phyloP scores from a whole-genome alignment of 2,888 invertebrate genomes.

The Eupeodes latifasciatus region DNA sequence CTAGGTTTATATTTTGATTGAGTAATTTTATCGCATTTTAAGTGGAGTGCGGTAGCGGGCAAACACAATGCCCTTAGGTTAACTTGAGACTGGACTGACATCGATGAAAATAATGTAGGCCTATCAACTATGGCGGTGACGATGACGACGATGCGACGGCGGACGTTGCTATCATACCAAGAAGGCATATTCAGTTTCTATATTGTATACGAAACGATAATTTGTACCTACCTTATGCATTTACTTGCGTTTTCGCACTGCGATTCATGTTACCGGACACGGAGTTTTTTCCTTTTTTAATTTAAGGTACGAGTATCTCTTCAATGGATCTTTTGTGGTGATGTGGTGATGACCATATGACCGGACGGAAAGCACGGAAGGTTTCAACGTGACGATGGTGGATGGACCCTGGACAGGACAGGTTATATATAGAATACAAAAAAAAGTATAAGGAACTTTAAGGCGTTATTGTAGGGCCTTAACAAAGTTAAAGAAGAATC shows the following conservation, averaged over 20 bases:
- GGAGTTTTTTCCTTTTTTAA: slow-evolving; percentile 21
- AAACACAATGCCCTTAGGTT: slow-evolving; percentile 41
- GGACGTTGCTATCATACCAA: neutral
- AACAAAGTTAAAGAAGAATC: neutral
- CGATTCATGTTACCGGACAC: slow-evolving; percentile 59
- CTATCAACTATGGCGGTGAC: neutral
- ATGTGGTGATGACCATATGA: neutral
- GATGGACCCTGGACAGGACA: slow-evolving; percentile 18
- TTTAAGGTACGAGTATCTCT: too few species aligned
- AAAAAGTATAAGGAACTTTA: neutral
- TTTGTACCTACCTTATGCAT: slow-evolving; percentile 47
- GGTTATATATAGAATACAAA: slow-evolving; percentile 2
- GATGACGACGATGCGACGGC: neutral
- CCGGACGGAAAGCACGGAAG: neutral
- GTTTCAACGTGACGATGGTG: too few species aligned
- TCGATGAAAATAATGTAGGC: slow-evolving; percentile 21
- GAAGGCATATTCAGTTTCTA: neutral
- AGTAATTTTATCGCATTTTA: slow-evolving; percentile 72
- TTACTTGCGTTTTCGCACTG: slow-evolving; percentile 70
- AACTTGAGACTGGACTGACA: slow-evolving; percentile 26
- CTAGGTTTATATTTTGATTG: slow-evolving; percentile 54
- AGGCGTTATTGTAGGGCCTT: slow-evolving; percentile 12
- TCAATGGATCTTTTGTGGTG: neutral
- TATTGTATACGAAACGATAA: slow-evolving; percentile 40
- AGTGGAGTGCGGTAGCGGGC: slow-evolving; percentile 28